These are phyloP conservation scores for Diceros bicornis DNA, from an alignment of 2,797 vertebrate genomes.

Conservation along the genomic window DNA sequence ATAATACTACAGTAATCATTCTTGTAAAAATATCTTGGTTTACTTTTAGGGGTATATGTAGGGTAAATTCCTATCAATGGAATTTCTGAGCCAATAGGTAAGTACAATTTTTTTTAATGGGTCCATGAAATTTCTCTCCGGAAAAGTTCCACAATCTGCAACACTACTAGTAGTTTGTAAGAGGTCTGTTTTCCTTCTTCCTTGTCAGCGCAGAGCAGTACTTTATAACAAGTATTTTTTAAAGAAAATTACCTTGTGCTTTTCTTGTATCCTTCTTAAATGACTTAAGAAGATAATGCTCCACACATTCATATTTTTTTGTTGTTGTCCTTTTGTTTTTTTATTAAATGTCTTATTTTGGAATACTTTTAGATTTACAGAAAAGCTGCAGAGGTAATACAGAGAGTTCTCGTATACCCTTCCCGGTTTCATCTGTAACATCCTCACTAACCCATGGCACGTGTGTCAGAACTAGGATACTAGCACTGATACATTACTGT, in stretches of 20 bases:
- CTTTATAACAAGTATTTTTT: background rate
- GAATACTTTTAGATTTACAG: background rate
- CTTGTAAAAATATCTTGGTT: background rate
- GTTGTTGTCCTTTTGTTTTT: background rate
- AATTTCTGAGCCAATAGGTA: background rate
- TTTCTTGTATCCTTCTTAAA: background rate
- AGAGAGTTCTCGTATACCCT: background rate
- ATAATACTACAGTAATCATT: background rate
- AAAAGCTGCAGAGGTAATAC: background rate
- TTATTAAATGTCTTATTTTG: background rate
- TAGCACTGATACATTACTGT: background rate
- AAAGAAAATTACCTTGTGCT: background rate
- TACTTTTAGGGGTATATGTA: background rate
- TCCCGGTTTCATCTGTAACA: background rate
- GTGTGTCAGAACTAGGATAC: background rate
- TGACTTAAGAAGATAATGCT: background rate
- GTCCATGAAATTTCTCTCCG: constrained; percentile 32
- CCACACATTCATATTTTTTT: background rate
- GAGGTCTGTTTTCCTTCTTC: background rate
- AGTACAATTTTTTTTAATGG: background rate
- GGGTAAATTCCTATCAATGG: background rate
- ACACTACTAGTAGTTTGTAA: background rate
- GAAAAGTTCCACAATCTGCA: background rate
- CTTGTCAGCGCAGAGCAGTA: background rate
- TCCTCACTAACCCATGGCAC: background rate